A percentile compares a stretch with the other conserved stretches of the same genome.
Evolutionary conservation across 2,888 invertebrate species (phyloP).

Genomic region (Rapana venosa): DNA sequence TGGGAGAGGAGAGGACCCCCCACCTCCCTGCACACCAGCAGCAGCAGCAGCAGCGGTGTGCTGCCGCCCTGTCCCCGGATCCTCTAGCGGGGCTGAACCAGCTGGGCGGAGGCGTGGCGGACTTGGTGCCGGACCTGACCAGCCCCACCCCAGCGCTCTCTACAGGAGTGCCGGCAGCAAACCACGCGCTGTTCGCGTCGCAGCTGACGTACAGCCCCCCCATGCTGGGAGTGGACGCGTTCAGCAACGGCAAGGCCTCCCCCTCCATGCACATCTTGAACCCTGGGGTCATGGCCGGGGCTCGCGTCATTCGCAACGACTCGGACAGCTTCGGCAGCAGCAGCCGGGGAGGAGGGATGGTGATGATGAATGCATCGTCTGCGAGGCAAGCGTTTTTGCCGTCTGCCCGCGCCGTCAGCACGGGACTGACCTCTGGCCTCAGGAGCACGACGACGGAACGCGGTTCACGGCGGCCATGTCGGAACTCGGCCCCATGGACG

Average conservation of each 20-base stretch:
- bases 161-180: background rate
- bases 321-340: constrained; percentile 36
- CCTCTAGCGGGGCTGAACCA: background rate
- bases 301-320: constrained; percentile 5
- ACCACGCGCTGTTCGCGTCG: background rate
- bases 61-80: background rate
- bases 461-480: background rate
- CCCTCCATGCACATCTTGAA: constrained; percentile 31
- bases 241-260: background rate
- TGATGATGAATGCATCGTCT: background rate
- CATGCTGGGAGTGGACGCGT: background rate
- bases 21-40: background rate
- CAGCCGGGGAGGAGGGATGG: background rate
- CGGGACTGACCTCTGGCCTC: background rate
- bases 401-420: background rate
- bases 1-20: background rate
- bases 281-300: constrained; percentile 35
- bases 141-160: background rate
- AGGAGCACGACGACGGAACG: constrained; percentile 23
- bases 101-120: background rate
- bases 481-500: background rate
- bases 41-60: no score
- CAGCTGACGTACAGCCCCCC: background rate
- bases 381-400: background rate
- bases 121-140: background rate